Evolutionary conservation across 1,140 invertebrate species (phyloP), one percentile per base, ranked within the genome.

Genomic region (Fopius arisanus): DNA sequence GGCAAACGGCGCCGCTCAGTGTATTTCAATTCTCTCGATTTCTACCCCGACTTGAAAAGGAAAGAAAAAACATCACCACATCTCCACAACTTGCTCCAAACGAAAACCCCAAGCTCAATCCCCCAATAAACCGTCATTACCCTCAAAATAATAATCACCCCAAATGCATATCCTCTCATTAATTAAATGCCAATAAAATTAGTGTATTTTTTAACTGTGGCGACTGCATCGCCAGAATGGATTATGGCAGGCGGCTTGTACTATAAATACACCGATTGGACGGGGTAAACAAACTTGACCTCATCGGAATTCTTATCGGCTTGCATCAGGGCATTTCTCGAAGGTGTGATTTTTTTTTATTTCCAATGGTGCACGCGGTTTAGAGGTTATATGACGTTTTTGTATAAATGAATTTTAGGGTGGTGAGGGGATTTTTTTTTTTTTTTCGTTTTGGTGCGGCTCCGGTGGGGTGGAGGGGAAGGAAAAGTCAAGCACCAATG

Each of bases 201-300:
- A 9, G 23, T 26, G 23, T 26, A 59, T 28, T 59, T 59, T 59
- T 59, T 59, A 59, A 59, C 23, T 48, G 43, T 48, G 14, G 43
- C 14, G 14, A 48, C 43, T 48, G 43, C n/a, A 48, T 48, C 43
- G 23, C 19, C 54, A 23, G 54, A 59, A 59, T 59, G 54, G 23
- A 59, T 59, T 59, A 59, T 59, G 54, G 54, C 23, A 59, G 54
- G 54, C 54, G 54, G 54, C 23, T 28, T 59, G 54, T 59, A 48
- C 54, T 59, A 59, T 59, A 59, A 59, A 59, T 59, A 59, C 23
- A 59, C 54, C 23, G 21, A 59, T 59, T 23, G 54, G 2, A 23
- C 54, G 23, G 54, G 54, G 54, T 59, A 59, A 59, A 59, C 54
- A 59, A 59, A 59, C 54, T 59, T 59, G 54, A 59, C 54, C 54